Percentiles rank a stretch among this genome's conserved stretches.
Evolutionary conservation across 1,140 invertebrate genomes (phyloP).

Genomic region (Acromyrmex echinatior): DNA sequence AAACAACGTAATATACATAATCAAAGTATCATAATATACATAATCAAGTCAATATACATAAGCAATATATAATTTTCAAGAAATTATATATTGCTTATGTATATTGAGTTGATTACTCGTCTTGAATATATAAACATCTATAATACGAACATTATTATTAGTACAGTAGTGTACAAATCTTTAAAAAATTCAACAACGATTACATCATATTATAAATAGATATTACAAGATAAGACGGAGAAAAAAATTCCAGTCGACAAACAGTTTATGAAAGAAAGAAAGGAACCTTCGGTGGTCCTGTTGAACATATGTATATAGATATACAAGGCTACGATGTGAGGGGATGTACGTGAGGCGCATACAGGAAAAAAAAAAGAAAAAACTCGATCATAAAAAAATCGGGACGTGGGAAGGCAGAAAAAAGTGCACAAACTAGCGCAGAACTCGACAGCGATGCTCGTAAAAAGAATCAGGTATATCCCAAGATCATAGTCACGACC

Average conservation of each 20-base stretch:
- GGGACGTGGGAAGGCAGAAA: conserved; percentile 32
- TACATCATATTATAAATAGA: not conserved
- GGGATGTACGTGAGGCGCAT: not conserved
- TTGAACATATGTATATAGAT: not conserved
- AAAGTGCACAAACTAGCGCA: conserved; percentile 24
- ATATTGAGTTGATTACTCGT: not conserved
- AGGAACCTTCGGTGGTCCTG: not conserved
- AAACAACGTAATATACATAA: no score
- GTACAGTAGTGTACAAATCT: not conserved
- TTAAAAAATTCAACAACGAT: conserved; percentile 2
- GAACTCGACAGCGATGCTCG: conserved; percentile 11
- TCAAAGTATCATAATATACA: no score
- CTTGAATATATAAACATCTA: not conserved
- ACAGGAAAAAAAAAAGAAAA: not conserved
- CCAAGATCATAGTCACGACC: conserved; percentile 28
- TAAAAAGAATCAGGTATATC: conserved; percentile 22
- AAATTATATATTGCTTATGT: no score
- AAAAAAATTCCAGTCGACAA: not conserved
- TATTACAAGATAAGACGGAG: not conserved
- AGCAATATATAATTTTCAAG: no score
- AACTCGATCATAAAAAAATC: conserved; percentile 22
- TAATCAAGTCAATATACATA: no score
- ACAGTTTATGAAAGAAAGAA: not conserved
- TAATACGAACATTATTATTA: not conserved
- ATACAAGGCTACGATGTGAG: not conserved